Conservation (phyloP, 2,888 invertebrate genomes). For the Leucozona laternaria region DNA sequence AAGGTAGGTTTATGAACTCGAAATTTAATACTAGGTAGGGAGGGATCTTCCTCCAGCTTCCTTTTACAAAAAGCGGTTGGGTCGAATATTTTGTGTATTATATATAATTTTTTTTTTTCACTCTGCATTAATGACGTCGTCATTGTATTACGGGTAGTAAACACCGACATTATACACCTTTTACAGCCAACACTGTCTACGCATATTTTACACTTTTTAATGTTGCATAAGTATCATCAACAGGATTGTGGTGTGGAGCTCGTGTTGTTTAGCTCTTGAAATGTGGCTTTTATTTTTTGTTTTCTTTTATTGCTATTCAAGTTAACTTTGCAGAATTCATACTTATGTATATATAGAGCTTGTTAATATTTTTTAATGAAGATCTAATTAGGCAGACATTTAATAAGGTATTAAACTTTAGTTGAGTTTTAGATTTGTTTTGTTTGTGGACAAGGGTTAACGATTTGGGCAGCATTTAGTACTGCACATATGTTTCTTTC, state of each 20-base stretch:
- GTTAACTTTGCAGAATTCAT: not conserved
- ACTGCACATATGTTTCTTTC: not conserved
- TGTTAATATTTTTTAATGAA: not conserved
- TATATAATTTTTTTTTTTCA: not conserved
- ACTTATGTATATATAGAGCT: not conserved
- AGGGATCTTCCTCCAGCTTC: not conserved
- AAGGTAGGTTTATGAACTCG: slow-evolving; percentile 35
- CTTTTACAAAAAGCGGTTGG: slow-evolving; percentile 5
- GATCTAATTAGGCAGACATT: slow-evolving; percentile 20
- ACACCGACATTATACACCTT: slow-evolving; percentile 44
- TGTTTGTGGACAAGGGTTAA: not conserved
- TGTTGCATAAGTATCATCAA: slow-evolving; percentile 21
- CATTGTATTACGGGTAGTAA: slow-evolving; percentile 34
- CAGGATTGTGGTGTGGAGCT: not conserved
- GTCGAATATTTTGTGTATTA: slow-evolving; percentile 22
- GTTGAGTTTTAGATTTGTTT: not conserved
- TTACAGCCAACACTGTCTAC: slow-evolving; percentile 20
- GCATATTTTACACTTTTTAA: slow-evolving; percentile 25
- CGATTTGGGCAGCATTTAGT: not conserved
- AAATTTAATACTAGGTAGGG: not conserved
- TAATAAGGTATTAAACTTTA: not conserved
- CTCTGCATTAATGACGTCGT: slow-evolving; percentile 39
- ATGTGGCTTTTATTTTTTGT: slow-evolving; percentile 4
- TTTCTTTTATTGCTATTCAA: slow-evolving; percentile 1
- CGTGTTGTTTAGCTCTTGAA: slow-evolving; percentile 3